phyloP scores from a whole-genome alignment of 2,797 vertebrate genomes.

The Merluccius polli region DNA sequence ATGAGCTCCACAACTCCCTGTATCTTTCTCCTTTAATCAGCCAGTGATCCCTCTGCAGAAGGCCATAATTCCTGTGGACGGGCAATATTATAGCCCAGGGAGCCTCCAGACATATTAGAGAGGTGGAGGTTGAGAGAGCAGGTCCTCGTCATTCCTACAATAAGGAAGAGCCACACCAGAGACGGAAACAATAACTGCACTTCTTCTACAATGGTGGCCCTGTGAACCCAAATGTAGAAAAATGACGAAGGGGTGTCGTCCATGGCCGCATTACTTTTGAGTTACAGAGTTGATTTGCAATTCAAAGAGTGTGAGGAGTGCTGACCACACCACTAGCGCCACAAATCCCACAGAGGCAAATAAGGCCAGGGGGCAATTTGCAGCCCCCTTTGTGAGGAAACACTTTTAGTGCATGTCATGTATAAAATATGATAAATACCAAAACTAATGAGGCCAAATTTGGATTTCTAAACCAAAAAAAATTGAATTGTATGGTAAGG shows the following conservation, averaged over 20 bases:
- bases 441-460: constrained; percentile 71
- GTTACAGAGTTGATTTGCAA: constrained; percentile 76
- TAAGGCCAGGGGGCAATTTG: constrained; percentile 72
- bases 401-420: constrained; percentile 72
- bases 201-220: constrained; percentile 63
- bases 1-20: not conserved
- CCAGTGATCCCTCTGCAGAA: constrained; percentile 41
- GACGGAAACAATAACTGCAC: constrained; percentile 76
- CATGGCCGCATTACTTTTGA: constrained; percentile 75
- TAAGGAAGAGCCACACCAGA: constrained; percentile 68
- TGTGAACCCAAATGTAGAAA: constrained; percentile 75
- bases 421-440: constrained; percentile 75
- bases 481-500: constrained; percentile 34
- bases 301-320: constrained; percentile 76
- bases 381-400: constrained; percentile 60
- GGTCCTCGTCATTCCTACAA: constrained; percentile 62
- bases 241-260: constrained; percentile 73
- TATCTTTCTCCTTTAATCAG: constrained; percentile 53
- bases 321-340: constrained; percentile 75
- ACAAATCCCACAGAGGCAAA: constrained; percentile 71
- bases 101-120: constrained; percentile 59
- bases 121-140: constrained; percentile 60
- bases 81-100: constrained; percentile 62
- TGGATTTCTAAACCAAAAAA: constrained; percentile 64
- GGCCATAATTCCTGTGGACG: constrained; percentile 50